Percentiles rank a stretch among this genome's conserved stretches.
These are phyloP conservation scores for Drepanosiphum platanoidis DNA, from an alignment of 2,888 invertebrate species.

Conservation along the genomic window DNA sequence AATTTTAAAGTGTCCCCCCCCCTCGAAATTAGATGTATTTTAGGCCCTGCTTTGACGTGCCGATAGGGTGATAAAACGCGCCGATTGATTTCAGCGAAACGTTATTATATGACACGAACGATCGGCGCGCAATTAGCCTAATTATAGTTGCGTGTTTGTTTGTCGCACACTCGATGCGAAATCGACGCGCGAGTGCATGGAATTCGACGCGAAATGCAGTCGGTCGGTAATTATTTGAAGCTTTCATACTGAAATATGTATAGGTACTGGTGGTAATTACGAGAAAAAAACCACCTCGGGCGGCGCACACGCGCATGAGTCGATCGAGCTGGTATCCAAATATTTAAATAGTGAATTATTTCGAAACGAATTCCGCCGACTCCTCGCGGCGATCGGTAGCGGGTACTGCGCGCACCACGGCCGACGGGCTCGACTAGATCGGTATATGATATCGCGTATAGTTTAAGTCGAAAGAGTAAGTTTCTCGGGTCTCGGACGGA, in stretches of 20 bases:
- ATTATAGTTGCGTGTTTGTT: conserved; percentile 3
- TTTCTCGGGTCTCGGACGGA: too few relatives aligned
- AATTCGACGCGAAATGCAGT: background rate
- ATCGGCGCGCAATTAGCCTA: background rate
- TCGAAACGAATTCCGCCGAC: background rate
- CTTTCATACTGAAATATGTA: background rate
- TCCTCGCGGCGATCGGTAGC: too few relatives aligned
- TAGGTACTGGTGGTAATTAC: background rate
- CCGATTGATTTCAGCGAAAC: background rate
- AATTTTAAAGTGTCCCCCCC: too few relatives aligned
- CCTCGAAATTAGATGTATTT: too few relatives aligned
- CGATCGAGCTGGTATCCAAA: background rate
- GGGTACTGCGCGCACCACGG: too few relatives aligned
- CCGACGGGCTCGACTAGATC: too few relatives aligned
- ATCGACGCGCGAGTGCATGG: background rate
- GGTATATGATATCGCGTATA: too few relatives aligned
- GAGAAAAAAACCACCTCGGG: background rate
- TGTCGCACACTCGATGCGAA: background rate
- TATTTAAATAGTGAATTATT: background rate
- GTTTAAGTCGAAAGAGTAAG: too few relatives aligned
- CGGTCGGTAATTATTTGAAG: background rate
- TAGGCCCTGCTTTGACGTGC: too few relatives aligned
- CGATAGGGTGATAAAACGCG: too few relatives aligned
- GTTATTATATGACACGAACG: too few relatives aligned
- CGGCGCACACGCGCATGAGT: background rate